Evolutionary conservation across 2,888 invertebrate species (phyloP), one percentile per base, ranked within the genome.

Genomic region (Pomacea canaliculata): DNA sequence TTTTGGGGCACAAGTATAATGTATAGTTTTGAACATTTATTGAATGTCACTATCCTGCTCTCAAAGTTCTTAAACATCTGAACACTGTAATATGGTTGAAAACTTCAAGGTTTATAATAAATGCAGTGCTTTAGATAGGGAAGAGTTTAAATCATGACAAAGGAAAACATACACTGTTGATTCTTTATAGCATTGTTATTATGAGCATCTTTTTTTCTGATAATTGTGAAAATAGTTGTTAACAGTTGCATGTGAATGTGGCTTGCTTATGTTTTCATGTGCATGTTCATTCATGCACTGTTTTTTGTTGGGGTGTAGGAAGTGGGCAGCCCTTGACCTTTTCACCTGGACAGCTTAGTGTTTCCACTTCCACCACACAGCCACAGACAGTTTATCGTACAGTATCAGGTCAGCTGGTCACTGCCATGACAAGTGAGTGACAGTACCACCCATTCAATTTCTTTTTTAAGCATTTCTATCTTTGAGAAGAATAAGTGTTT

Each of bases 381-480:
- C 68, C 73, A n/a, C 68, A 73, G 68, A 68, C 73, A 27, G 48
- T 73, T 27, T 73, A 59, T 67, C 49, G 73, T 10, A 68, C 73
- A 51, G 49, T 46, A n/a, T 27, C 73, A 19, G 68, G 68, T 13
- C 68, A 73, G 46, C 16, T 73, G n/a, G 37, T 73, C 37, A 73
- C 68, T 56, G 59, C n/a, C 16, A 59, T 68, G 59, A 73, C 59
- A 27, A 73, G 72, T 72, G 27, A 72, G 72, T 49, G 7, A 63
- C 23, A 37, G 37, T 37, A 37, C 37, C 37, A 37, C 37, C 37
- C 12, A 12, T 19, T 63, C 19, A 4, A 19, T n/a, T 1, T 10
- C 63, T 63, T 19, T 12, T 2, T 8, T 3, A 56, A 56, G 51
- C 51, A 56, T 56, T 4, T 1, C 51, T 56, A 13, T 51, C 4